Conservation (phyloP, 2,113 vertebrate species). For the Nibea albiflora region DNA sequence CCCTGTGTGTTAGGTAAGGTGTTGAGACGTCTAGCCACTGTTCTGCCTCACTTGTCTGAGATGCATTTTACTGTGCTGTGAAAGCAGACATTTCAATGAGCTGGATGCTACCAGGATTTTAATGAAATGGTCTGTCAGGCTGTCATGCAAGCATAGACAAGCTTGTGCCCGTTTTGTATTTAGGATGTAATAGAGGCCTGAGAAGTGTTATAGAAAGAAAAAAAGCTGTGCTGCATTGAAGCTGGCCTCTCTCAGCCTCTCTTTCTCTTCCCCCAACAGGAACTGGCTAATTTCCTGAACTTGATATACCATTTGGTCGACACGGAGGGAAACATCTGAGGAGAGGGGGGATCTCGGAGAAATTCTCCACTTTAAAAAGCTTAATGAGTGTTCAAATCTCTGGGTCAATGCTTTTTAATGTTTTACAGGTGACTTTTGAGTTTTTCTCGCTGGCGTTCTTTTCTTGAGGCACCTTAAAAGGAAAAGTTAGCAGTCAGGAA, state of each 20-base stretch:
- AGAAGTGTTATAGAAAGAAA: conserved; percentile 30
- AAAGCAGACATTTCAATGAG: conserved; percentile 7
- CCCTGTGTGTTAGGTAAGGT: conserved; percentile 42
- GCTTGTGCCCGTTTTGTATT: conserved; percentile 27
- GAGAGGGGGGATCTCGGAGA: conserved; percentile 63
- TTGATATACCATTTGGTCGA: conserved; percentile 79
- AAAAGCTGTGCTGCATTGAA: conserved; percentile 46
- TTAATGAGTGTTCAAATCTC: conserved; percentile 76
- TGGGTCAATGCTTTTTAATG: conserved; percentile 74
- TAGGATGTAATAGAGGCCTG: conserved; percentile 38
- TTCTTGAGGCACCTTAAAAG: conserved; percentile 53
- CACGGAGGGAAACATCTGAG: conserved; percentile 75
- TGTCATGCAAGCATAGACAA: background rate
- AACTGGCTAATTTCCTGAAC: conserved; percentile 86
- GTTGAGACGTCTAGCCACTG: conserved; percentile 13
- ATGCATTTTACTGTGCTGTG: background rate
- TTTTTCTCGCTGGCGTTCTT: conserved; percentile 37
- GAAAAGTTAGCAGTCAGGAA: conserved; percentile 65
- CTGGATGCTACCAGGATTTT: conserved; percentile 6
- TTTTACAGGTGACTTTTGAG: conserved; percentile 73
- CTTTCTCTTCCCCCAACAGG: conserved; percentile 79
- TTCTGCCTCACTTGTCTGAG: conserved; percentile 8
- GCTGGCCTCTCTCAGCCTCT: conserved; percentile 53
- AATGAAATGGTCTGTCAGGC: conserved; percentile 30
- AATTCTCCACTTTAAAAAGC: conserved; percentile 63